Conservation (phyloP, 2,113 vertebrate species). For the Aramus guarauna region DNA sequence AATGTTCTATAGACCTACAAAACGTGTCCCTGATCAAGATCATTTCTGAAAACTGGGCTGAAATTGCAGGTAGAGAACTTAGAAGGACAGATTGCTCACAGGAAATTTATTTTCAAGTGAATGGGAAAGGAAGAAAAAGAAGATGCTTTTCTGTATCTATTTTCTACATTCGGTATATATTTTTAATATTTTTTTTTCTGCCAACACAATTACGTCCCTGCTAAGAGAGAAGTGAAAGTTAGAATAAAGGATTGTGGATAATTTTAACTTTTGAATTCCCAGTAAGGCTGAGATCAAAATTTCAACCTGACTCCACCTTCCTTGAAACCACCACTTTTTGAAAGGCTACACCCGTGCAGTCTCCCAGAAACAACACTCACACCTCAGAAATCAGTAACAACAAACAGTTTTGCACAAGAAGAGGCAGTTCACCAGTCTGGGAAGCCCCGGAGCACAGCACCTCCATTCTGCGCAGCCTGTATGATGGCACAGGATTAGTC, state of each 20-base stretch:
- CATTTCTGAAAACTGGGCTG: neutral
- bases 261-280: neutral
- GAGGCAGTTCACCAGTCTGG: too few species aligned
- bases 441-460: neutral
- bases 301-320: neutral
- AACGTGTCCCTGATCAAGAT: neutral
- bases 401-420: neutral
- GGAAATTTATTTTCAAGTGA: neutral
- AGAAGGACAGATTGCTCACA: neutral
- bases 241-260: neutral
- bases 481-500: fast-evolving
- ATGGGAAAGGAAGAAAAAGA: neutral
- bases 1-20: neutral
- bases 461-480: fast-evolving
- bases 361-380: neutral
- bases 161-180: neutral
- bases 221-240: neutral
- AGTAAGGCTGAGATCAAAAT: neutral
- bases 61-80: neutral
- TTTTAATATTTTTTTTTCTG: neutral
- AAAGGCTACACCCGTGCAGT: neutral
- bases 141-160: neutral
- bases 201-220: neutral
- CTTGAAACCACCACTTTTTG: neutral
- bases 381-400: neutral